Evolutionary conservation across 2,888 invertebrate species (phyloP).

Genomic region (Xestobium rufovillosum): DNA sequence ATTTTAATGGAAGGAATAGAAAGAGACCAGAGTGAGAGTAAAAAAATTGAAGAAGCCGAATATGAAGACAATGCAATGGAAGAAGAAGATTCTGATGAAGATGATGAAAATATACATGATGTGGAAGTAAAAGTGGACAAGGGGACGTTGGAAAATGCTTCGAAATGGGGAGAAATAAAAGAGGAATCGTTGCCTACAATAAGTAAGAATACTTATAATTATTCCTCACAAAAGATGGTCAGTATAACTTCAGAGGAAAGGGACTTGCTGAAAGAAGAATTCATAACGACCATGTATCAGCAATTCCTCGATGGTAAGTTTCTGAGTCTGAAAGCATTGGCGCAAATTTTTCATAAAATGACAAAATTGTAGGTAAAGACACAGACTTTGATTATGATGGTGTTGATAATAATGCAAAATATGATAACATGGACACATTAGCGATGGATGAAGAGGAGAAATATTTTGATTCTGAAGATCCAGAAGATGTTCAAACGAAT

Average conservation of each 20-base stretch:
- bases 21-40: conserved; percentile 56
- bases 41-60: conserved; percentile 54
- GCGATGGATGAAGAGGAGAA: conserved; percentile 81
- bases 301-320: conserved; percentile 78
- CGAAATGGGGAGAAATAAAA: conserved; percentile 35
- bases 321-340: too few species aligned
- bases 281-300: conserved; percentile 75
- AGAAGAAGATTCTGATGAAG: conserved; percentile 33
- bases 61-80: conserved; percentile 49
- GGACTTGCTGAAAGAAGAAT: conserved; percentile 67
- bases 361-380: too few species aligned
- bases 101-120: conserved; percentile 28
- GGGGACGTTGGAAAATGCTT: conserved; percentile 24
- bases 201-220: conserved; percentile 20
- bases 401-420: conserved; percentile 74
- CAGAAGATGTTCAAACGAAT: conserved; percentile 44
- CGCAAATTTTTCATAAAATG: too few species aligned
- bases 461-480: conserved; percentile 81
- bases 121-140: conserved; percentile 15
- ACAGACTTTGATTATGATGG: conserved; percentile 72
- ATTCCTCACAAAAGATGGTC: conserved; percentile 26
- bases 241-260: conserved; percentile 53
- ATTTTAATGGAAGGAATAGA: conserved; percentile 78
- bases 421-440: conserved; percentile 66
- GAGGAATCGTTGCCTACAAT: conserved; percentile 26